Percentiles rank a stretch among this genome's conserved stretches.
phyloP scores from a whole-genome alignment of 2,888 invertebrate genomes.

The Unio delphinus region DNA sequence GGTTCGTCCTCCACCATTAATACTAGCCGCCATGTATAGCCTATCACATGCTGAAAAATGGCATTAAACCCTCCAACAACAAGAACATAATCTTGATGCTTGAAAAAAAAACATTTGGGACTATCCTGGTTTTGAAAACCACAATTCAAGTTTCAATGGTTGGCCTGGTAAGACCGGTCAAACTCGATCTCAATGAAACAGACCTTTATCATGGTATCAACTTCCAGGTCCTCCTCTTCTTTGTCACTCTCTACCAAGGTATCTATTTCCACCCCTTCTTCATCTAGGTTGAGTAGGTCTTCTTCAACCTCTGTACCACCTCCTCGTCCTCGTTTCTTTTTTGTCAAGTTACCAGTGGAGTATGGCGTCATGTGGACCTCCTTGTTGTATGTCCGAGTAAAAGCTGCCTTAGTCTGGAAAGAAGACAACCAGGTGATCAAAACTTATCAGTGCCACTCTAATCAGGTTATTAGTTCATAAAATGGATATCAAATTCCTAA shows the following conservation, averaged over 20 bases:
- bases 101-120: too few species aligned
- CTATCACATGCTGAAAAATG: too few species aligned
- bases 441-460: not conserved
- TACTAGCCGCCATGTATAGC: too few species aligned
- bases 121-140: too few species aligned
- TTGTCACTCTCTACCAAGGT: slow-evolving; percentile 39
- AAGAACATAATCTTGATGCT: too few species aligned
- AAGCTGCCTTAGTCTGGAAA: slow-evolving; percentile 88
- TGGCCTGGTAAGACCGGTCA: too few species aligned
- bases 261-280: slow-evolving; percentile 31
- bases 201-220: slow-evolving; percentile 87
- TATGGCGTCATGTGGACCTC: slow-evolving; percentile 85
- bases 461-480: not conserved
- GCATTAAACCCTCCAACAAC: too few species aligned
- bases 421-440: not conserved
- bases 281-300: slow-evolving; percentile 48
- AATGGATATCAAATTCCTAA: too few species aligned
- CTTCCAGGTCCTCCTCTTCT: slow-evolving; percentile 76
- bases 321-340: slow-evolving; percentile 76
- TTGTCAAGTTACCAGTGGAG: slow-evolving; percentile 76
- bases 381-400: slow-evolving; percentile 95
- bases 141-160: too few species aligned
- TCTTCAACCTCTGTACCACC: slow-evolving; percentile 62
- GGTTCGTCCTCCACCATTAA: too few species aligned
- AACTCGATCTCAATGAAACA: not conserved